These are phyloP conservation scores for Cavia porcellus DNA, from an alignment of 2,113 vertebrate genomes.

Conservation along the genomic window DNA sequence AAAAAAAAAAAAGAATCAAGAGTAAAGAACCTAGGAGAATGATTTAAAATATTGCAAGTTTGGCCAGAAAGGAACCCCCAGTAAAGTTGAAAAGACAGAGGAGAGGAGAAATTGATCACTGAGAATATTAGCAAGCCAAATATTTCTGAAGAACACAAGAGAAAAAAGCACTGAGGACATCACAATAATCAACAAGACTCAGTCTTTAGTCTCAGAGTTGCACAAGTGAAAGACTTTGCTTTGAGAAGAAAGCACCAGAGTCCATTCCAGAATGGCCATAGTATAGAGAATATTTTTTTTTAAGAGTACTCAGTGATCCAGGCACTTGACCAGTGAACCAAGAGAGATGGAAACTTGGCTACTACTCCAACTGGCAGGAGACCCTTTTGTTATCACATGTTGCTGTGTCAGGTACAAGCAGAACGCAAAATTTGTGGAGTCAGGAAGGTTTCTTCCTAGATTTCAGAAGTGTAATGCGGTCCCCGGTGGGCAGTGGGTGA, in stretches of 20 bases:
- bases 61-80: not conserved
- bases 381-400: not conserved
- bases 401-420: not conserved
- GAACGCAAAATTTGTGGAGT: not conserved
- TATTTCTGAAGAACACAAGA: not conserved
- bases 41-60: not conserved
- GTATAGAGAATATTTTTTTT: not conserved
- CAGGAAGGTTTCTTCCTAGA: not conserved
- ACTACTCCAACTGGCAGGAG: not conserved
- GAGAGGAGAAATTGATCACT: not conserved
- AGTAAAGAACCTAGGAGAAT: not conserved
- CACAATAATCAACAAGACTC: not conserved
- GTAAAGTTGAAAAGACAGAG: not conserved
- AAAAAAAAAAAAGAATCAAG: not conserved
- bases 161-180: not conserved
- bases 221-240: not conserved
- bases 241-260: not conserved
- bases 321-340: not conserved
- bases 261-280: not conserved
- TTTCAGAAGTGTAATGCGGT: not conserved
- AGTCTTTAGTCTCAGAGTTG: not conserved
- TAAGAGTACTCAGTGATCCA: not conserved
- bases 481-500: not conserved
- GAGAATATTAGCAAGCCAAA: not conserved
- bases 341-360: not conserved